Conservation (phyloP, 2,888 invertebrate genomes). For the Ganaspis brasiliensis region DNA sequence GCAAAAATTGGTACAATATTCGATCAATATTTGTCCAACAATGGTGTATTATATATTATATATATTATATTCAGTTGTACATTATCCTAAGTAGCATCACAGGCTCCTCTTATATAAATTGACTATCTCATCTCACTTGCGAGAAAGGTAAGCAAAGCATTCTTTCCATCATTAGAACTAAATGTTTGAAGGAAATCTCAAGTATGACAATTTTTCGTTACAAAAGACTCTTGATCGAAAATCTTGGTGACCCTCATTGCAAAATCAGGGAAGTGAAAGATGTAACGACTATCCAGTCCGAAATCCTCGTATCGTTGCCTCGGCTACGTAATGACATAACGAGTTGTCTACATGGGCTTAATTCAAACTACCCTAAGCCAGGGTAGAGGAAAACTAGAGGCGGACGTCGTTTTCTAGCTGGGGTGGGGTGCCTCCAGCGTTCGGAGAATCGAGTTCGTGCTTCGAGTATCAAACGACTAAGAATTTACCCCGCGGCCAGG, state of each 20-base stretch:
- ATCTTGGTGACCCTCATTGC: constrained; percentile 15
- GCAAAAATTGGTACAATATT: no score
- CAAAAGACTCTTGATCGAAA: background rate
- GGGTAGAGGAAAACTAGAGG: constrained; percentile 40
- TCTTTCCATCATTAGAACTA: no score
- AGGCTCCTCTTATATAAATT: no score
- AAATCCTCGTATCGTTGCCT: constrained; percentile 43
- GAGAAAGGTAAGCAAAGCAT: no score
- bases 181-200: no score
- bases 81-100: no score
- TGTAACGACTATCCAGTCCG: constrained; percentile 44
- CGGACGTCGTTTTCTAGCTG: constrained; percentile 66
- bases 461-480: constrained; percentile 73
- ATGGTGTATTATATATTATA: no score
- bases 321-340: constrained; percentile 70
- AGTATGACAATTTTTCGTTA: no score
- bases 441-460: constrained; percentile 77
- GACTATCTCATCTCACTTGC: no score
- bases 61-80: no score
- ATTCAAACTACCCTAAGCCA: constrained; percentile 73
- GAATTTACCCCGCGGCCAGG: constrained; percentile 66
- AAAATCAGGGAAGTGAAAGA: constrained; percentile 40
- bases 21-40: no score
- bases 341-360: constrained; percentile 74
- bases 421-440: constrained; percentile 71